These are phyloP conservation scores for Anguilla rostrata DNA, from an alignment of 2,113 vertebrate genomes.

Conservation along the genomic window DNA sequence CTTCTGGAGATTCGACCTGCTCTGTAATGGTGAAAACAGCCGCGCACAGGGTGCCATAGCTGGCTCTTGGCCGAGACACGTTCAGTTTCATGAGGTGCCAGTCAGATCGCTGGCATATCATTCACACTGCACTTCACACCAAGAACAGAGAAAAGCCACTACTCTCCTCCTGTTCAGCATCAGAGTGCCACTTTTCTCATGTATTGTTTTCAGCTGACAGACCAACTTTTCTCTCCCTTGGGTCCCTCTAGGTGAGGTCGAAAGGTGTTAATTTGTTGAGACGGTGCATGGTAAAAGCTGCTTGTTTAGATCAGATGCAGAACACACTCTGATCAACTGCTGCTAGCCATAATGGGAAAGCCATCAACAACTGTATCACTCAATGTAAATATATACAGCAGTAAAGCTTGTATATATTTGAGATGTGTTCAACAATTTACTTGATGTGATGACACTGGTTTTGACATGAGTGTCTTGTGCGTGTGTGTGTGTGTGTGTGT, in stretches of 20 bases:
- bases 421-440: constrained; percentile 25
- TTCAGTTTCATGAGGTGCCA: neutral
- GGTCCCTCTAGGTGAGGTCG: neutral
- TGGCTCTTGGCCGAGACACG: neutral
- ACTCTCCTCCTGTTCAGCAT: too few relatives aligned
- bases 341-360: constrained; percentile 10
- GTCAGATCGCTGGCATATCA: neutral
- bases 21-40: neutral
- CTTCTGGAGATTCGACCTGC: neutral
- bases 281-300: neutral
- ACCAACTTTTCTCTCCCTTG: neutral
- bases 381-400: constrained; percentile 38
- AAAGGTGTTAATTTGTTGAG: constrained; percentile 7
- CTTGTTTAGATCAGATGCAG: constrained; percentile 1
- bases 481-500: neutral
- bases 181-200: too few relatives aligned
- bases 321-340: constrained; percentile 22
- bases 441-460: constrained; percentile 44
- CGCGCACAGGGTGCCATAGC: neutral
- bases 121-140: neutral
- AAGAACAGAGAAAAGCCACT: neutral
- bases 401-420: constrained; percentile 36
- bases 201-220: neutral
- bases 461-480: neutral
- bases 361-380: constrained; percentile 23